phyloP scores from a whole-genome alignment of 2,888 invertebrate genomes.

The Apotomis turbidana region DNA sequence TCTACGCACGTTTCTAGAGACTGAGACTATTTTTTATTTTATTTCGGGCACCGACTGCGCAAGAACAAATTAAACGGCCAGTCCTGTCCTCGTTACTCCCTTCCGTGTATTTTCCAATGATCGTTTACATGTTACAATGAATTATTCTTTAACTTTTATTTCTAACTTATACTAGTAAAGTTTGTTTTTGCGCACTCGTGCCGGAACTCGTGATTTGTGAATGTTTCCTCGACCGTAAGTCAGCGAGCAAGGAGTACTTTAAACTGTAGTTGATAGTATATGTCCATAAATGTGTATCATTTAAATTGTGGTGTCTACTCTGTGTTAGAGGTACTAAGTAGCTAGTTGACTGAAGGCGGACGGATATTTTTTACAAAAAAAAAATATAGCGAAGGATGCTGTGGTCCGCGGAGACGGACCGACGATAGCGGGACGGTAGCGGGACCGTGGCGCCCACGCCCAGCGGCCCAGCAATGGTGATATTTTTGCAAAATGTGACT shows the following conservation, averaged over 20 bases:
- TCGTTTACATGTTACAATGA: slow-evolving; percentile 11
- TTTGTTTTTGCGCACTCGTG: slow-evolving; percentile 16
- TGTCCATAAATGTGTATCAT: slow-evolving; percentile 82
- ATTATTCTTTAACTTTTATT: slow-evolving; percentile 1
- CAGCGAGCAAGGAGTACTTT: slow-evolving; percentile 74
- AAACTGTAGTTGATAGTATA: slow-evolving; percentile 73
- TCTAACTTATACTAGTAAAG: background rate
- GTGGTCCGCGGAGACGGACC: slow-evolving; percentile 26
- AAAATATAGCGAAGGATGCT: slow-evolving; percentile 42
- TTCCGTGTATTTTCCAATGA: background rate
- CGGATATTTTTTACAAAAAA: slow-evolving; percentile 79
- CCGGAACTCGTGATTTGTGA: slow-evolving; percentile 50
- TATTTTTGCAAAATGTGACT: slow-evolving; percentile 88
- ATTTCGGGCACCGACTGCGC: slow-evolving; percentile 49
- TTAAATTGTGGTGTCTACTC: slow-evolving; percentile 83
- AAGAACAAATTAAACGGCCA: slow-evolving; percentile 31
- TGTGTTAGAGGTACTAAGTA: slow-evolving; percentile 78
- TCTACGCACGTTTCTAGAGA: slow-evolving; percentile 61
- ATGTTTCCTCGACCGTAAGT: slow-evolving; percentile 59
- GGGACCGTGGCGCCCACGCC: slow-evolving; percentile 37
- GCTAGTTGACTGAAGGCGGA: slow-evolving; percentile 79
- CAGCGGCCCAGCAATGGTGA: slow-evolving; percentile 76
- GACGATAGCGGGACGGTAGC: slow-evolving; percentile 10
- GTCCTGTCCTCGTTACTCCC: background rate
- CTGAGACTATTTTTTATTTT: slow-evolving; percentile 58